Evolutionary conservation across 2,888 invertebrate species (phyloP).

Genomic region (Epicampocera succincta): DNA sequence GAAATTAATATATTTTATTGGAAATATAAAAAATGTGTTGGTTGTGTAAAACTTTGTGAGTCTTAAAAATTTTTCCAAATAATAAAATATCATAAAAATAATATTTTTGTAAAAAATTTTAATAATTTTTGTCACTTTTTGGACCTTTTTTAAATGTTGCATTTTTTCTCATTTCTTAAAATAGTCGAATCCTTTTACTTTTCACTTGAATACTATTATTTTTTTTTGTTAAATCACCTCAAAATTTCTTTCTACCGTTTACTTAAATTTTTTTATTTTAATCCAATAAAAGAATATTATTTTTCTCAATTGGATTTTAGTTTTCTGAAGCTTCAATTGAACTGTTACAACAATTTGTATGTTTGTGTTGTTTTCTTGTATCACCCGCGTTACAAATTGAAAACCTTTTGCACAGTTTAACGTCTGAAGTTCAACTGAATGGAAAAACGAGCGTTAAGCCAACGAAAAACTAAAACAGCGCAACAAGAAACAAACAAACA

Average conservation of each 20-base stretch:
- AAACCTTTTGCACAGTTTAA: constrained; percentile 80
- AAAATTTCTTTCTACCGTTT: constrained; percentile 6
- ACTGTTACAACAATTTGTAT: constrained; percentile 25
- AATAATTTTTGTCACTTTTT: no score
- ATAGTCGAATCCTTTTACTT: background rate
- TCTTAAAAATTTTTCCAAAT: no score
- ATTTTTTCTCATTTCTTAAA: no score
- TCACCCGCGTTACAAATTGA: constrained; percentile 72
- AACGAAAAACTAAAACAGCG: constrained; percentile 60
- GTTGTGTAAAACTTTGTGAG: no score
- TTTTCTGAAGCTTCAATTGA: constrained; percentile 28
- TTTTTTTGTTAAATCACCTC: background rate
- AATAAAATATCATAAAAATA: no score
- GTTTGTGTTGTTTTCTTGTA: constrained; percentile 51
- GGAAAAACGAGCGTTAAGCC: constrained; percentile 67
- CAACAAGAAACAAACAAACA: constrained; percentile 34
- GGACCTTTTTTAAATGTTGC: no score
- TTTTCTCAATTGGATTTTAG: constrained; percentile 14
- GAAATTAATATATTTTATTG: no score
- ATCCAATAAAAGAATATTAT: background rate
- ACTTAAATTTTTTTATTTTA: background rate
- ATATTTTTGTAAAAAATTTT: no score
- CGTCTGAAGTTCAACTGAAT: constrained; percentile 80
- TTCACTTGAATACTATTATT: background rate
- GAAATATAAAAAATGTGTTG: no score